Conservation (phyloP, 2,888 invertebrate genomes). For the Nymphalis c-album region DNA sequence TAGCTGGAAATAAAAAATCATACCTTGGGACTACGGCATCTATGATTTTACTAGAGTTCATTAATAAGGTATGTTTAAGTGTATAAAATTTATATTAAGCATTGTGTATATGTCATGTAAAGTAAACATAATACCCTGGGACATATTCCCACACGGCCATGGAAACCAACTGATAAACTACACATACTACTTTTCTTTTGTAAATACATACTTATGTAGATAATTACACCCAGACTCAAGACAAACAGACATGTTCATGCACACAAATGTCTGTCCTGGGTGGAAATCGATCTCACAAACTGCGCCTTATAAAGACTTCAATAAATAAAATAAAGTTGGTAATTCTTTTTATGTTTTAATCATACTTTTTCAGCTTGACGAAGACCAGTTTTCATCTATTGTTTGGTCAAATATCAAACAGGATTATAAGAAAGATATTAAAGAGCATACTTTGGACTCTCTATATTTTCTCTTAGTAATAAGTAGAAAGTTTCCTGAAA, state of each 20-base stretch:
- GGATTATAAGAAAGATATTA: constrained; percentile 83
- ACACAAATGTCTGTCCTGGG: too few species aligned
- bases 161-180: too few species aligned
- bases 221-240: too few species aligned
- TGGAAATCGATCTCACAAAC: too few species aligned
- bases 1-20: constrained; percentile 82
- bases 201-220: too few species aligned
- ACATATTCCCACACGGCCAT: too few species aligned
- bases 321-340: too few species aligned
- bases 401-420: constrained; percentile 83
- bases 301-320: too few species aligned
- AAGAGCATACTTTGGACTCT: constrained; percentile 84
- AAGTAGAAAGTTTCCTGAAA: constrained; percentile 65
- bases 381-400: constrained; percentile 76
- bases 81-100: neutral
- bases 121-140: too few species aligned
- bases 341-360: constrained; percentile 6
- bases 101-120: too few species aligned
- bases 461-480: constrained; percentile 82
- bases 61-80: constrained; percentile 72
- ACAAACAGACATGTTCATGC: too few species aligned
- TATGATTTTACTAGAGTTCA: constrained; percentile 82
- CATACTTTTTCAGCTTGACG: constrained; percentile 64
- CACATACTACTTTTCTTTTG: too few species aligned
- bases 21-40: constrained; percentile 83